Evolutionary conservation across 2,888 invertebrate genomes (phyloP), one percentile per base, ranked within the genome.

Genomic region (Polietes domitor): DNA sequence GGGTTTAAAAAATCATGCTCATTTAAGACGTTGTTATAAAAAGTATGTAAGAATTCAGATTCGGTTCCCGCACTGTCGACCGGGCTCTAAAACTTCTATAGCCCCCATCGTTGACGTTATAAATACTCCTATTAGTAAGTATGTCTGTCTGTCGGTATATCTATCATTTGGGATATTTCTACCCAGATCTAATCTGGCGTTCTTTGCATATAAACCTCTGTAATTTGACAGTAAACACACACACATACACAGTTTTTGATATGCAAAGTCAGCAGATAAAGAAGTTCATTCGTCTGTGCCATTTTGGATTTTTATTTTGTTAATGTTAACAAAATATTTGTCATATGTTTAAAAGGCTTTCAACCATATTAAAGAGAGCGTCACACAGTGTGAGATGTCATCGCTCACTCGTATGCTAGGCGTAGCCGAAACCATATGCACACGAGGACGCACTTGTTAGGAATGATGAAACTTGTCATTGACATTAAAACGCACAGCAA

Each of bases 231-330:
- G 28, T 58, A 58, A 37, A 58, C n/a, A n/a, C n/a, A n/a, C n/a
- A n/a, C n/a, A n/a, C n/a, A n/a, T n/a, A n/a, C 58, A 76, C 47
- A 32, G 7, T 24, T 28, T n/a, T 3, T 68, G 47, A 79, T 75
- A 80, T 80, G 79, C 68, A 77, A 76, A 82, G 78, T 82, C 78
- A 75, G 75, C 77, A 82, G 58, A 81, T 77, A 77, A 81, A 76
- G 72, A 73, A 82, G 74, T 82, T 78, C 21, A n/a, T 63, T 6
- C 5, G 10, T 9, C 53, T 53, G 53, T 53, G 47, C 53, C 24
- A 1, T 50, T n/a, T 50, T 9, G 7, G 4, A 10, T 37, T 21
- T 63, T 32, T 17, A 10, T 71, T 50, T 28, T 82, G 41, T 71
- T 74, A 61, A 75, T 70, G 68, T 58, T 74, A 68, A 75, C 32